Percentiles rank a stretch among this genome's conserved stretches.
Conservation (phyloP, 2,797 vertebrate genomes). For the Pygocentrus nattereri region DNA sequence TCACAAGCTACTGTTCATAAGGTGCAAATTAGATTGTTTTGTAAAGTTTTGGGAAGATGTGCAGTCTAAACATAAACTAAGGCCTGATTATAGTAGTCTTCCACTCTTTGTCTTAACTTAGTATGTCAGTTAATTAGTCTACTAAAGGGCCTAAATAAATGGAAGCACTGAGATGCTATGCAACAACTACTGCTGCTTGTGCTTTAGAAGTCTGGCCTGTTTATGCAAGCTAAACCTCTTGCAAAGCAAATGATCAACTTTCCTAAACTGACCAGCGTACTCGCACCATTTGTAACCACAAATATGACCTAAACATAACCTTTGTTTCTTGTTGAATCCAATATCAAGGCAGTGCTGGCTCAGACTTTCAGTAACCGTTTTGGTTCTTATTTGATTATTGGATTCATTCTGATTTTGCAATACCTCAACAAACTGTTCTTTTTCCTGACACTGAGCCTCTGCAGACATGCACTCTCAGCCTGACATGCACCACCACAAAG, state of each 20-base stretch:
- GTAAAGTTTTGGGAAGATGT: background rate
- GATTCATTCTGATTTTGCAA: background rate
- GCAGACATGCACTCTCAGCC: too few species aligned
- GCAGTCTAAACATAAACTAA: background rate
- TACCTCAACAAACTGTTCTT: background rate
- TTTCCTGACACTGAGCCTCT: background rate
- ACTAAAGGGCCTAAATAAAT: background rate
- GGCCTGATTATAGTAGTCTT: background rate
- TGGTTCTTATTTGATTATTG: background rate
- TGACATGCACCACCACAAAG: too few species aligned
- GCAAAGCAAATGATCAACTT: background rate
- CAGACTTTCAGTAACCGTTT: background rate
- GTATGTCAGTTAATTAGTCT: background rate
- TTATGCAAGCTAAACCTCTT: slow-evolving; percentile 21
- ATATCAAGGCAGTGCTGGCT: background rate
- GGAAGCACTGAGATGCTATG: slow-evolving; percentile 31
- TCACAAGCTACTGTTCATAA: background rate
- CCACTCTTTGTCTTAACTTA: background rate
- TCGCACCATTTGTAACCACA: background rate
- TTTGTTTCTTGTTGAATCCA: background rate
- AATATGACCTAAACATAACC: slow-evolving; percentile 15
- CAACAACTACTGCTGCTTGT: too few species aligned
- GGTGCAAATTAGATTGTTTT: background rate
- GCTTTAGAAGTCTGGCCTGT: too few species aligned
- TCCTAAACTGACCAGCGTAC: background rate